Base-by-base conservation (phyloP, 2,113 vertebrate species). In the Percina caprodes region DNA sequence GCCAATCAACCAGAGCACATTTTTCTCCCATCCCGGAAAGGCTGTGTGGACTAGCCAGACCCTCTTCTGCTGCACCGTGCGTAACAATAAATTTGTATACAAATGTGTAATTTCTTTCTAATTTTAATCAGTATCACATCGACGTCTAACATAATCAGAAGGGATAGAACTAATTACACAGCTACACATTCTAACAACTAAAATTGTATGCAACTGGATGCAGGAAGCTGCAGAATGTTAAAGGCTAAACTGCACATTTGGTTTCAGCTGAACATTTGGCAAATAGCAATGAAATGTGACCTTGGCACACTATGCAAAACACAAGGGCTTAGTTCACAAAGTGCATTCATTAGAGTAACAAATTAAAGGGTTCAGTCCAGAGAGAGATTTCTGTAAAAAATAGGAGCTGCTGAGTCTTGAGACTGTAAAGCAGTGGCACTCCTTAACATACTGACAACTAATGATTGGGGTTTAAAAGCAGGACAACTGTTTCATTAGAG, bases 321-420 rank as follows among this genome's bases (percentile, higher is more conserved):
- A 59, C 33, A 62, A 71, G 74, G n/a, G 76, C 67, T 75, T 33
- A 30, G 55, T 74, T 84, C 79, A 85, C 74, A 83, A 86, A 88
- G 78, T 85, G 62, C 77, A 69, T 66, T 77, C 60, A 90, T 86
- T 78, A 82, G 51, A 84, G 74, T 39, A 86, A 74, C 77, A 86
- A 82, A 88, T 85, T 51, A 88, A 84, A 78, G 60, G 55, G 67
- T 77, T 59, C 30, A 33, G 4, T 85, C 80, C 65, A 13, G 10
- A 26, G 83, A 85, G 74, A 82, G 54, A 60, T 51, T 58, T 56
- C 24, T 58, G 26, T 42, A 45, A 49, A 79, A 78, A 86, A 67
- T 19, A 67, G 21, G 23, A 71, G 35, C 21, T 10, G 33, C n/a
- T 39, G 59, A 60, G 69, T 30, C 63, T 23, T 11, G 30, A 60